These are phyloP conservation scores for Phainopepla nitens DNA, from an alignment of 2,113 vertebrate species.

Conservation along the genomic window DNA sequence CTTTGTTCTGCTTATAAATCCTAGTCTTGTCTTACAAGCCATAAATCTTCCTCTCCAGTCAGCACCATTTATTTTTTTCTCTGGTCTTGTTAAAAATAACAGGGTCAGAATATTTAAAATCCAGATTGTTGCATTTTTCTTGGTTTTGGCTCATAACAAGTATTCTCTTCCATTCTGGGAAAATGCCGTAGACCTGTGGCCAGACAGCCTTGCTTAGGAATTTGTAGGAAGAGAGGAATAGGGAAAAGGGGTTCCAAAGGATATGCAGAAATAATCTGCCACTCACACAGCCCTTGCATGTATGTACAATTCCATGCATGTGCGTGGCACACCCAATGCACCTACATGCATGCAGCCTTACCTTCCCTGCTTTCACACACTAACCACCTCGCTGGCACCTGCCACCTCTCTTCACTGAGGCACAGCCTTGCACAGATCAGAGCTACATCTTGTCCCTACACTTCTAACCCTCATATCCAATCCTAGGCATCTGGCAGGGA, in stretches of 20 bases:
- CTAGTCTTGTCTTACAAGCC: not conserved
- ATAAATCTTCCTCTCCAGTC: constrained; percentile 53
- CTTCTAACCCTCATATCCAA: not conserved
- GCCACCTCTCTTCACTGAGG: not conserved
- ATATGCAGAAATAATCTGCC: not conserved
- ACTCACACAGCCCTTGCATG: not conserved
- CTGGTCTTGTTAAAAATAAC: constrained; percentile 42
- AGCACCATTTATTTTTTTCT: constrained; percentile 22
- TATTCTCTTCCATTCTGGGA: not conserved
- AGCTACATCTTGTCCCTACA: not conserved
- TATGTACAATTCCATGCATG: not conserved
- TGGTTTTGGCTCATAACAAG: not conserved
- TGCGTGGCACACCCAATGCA: not conserved
- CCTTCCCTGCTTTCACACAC: not conserved
- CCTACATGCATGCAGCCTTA: accelerated
- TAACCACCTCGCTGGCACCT: not conserved
- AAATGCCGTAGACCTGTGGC: not conserved
- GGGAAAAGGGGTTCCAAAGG: not conserved
- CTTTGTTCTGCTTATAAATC: constrained; percentile 50
- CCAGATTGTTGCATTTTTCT: not conserved
- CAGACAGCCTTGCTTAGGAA: not conserved
- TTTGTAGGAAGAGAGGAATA: not conserved
- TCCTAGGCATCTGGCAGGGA: not conserved
- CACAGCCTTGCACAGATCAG: not conserved
- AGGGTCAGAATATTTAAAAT: constrained; percentile 47